A percentile compares a stretch with the other conserved stretches of the same genome.
phyloP scores from a whole-genome alignment of 1,140 invertebrate genomes.

The Drosophila nigrodunni region DNA sequence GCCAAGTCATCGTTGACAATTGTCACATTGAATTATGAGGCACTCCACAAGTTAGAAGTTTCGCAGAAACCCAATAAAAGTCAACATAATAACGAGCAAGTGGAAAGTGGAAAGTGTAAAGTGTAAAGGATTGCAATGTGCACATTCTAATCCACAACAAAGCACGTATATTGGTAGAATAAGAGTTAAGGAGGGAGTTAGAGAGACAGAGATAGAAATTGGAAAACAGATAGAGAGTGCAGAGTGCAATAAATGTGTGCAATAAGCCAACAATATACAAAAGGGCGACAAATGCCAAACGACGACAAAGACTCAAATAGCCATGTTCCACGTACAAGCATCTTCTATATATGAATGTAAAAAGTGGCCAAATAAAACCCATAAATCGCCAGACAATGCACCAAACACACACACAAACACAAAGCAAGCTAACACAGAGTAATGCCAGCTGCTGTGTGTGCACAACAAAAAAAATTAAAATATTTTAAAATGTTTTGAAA shows the following conservation, averaged over 20 bases:
- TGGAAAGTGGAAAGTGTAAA: constrained; percentile 11
- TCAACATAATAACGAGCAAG: constrained; percentile 53
- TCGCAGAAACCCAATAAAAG: constrained; percentile 55
- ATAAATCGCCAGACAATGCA: constrained; percentile 79
- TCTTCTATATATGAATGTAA: constrained; percentile 47
- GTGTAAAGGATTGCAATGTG: constrained; percentile 39
- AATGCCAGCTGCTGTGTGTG: constrained; percentile 19
- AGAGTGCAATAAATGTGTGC: constrained; percentile 63
- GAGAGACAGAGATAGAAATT: background rate
- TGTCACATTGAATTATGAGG: constrained; percentile 55
- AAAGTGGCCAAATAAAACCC: constrained; percentile 80
- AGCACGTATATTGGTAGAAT: constrained; percentile 30
- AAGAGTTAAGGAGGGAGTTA: background rate
- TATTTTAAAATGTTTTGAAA: no score
- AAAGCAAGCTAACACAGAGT: background rate
- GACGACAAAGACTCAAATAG: constrained; percentile 36
- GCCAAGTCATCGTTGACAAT: constrained; percentile 41
- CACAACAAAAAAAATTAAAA: no score
- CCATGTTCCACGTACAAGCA: constrained; percentile 31
- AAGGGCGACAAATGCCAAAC: constrained; percentile 78
- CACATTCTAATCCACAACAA: constrained; percentile 55
- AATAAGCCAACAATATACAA: constrained; percentile 76
- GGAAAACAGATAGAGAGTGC: constrained; percentile 26
- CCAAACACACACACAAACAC: constrained; percentile 31
- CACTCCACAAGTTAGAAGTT: constrained; percentile 38